Conservation (phyloP, 37 sponge, comb jelly and placozoan species). For the Tethya wilhelma region DNA sequence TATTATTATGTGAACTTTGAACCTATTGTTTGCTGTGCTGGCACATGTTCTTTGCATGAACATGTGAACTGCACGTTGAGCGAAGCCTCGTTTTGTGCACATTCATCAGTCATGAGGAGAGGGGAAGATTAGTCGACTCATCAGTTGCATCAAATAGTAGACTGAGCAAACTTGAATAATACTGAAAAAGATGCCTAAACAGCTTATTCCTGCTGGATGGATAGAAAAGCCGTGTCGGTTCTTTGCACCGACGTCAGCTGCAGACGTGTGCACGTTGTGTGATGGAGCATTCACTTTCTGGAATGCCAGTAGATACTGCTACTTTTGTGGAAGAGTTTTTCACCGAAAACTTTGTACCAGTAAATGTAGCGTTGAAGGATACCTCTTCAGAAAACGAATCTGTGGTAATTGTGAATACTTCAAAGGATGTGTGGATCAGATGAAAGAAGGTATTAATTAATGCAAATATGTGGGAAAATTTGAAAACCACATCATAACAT, state of each 20-base stretch:
- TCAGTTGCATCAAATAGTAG: background rate
- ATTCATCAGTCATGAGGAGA: no score
- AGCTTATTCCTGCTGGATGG: constrained; percentile 31
- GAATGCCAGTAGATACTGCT: constrained; percentile 17
- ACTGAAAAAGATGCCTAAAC: constrained; percentile 21
- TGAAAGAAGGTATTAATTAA: no score
- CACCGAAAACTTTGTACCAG: constrained; percentile 15
- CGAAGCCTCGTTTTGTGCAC: no score
- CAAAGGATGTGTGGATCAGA: no score
- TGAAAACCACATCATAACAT: no score
- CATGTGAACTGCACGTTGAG: no score
- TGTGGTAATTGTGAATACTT: constrained; percentile 36
- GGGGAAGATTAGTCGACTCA: background rate
- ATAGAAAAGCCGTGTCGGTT: constrained; percentile 24
- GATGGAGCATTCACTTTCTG: constrained; percentile 30
- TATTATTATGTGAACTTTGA: no score
- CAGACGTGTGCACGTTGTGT: constrained; percentile 4
- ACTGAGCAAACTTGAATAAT: background rate
- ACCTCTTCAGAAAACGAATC: constrained; percentile 13
- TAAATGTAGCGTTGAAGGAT: background rate
- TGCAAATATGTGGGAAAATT: no score
- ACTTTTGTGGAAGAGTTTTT: constrained; percentile 40
- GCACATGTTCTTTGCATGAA: no score
- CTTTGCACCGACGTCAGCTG: background rate
- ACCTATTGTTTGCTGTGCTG: no score